Conservation (phyloP, 2,797 vertebrate genomes). For the Xiphophorus birchmanni region DNA sequence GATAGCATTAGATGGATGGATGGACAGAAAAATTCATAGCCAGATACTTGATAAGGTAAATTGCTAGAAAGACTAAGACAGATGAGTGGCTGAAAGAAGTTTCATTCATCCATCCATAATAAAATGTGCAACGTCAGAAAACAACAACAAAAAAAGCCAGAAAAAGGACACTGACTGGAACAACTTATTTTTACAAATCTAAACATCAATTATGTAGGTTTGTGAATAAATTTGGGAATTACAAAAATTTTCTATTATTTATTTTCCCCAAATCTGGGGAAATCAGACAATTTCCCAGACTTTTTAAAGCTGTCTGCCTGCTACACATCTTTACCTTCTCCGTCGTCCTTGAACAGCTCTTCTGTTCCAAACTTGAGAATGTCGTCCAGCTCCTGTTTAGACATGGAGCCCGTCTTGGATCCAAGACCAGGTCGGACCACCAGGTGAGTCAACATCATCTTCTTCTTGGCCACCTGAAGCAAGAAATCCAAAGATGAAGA, state of each 20-base stretch:
- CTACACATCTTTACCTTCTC: slow-evolving; percentile 50
- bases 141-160: not conserved
- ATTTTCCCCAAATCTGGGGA: not conserved
- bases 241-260: not conserved
- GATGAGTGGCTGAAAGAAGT: not conserved
- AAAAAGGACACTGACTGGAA: not conserved
- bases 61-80: not conserved
- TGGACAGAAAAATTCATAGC: not conserved
- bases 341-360: slow-evolving; percentile 94
- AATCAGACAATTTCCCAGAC: not conserved
- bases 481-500: not conserved
- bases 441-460: slow-evolving; percentile 98
- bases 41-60: not conserved
- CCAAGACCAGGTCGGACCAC: slow-evolving; percentile 96
- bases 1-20: not conserved
- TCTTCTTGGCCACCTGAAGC: slow-evolving; percentile 93
- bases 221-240: not conserved
- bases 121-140: not conserved
- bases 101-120: not conserved
- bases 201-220: not conserved
- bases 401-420: slow-evolving; percentile 98
- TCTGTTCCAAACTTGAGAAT: slow-evolving; percentile 98
- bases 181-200: not conserved
- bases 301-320: not conserved
- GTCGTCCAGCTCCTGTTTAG: slow-evolving; percentile 97